phyloP scores from a whole-genome alignment of 2,113 vertebrate species.

The Melanocharis versteri region DNA sequence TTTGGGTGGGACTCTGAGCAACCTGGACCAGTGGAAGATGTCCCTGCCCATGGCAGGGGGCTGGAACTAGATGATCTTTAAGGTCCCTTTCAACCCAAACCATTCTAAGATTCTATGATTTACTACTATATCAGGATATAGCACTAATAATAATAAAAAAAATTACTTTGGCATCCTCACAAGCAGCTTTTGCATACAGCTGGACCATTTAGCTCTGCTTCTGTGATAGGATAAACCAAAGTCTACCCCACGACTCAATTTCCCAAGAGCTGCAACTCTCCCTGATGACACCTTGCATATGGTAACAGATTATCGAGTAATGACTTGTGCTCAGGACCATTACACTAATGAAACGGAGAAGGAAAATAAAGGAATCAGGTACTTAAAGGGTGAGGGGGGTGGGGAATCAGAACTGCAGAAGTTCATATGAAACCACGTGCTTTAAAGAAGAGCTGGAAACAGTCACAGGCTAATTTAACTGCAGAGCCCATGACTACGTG shows the following conservation, averaged over 20 bases:
- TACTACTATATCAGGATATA: not conserved
- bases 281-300: not conserved
- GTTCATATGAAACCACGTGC: not conserved
- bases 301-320: not conserved
- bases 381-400: accelerated
- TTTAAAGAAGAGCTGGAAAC: not conserved
- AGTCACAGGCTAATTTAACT: not conserved
- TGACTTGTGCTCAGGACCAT: not conserved
- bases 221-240: not conserved
- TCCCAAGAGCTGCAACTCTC: not conserved
- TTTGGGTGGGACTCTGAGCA: not conserved
- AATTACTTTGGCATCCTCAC: not conserved
- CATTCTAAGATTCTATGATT: not conserved
- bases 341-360: not conserved
- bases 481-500: not conserved
- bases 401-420: not conserved
- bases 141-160: no score
- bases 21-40: not conserved
- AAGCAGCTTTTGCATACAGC: not conserved
- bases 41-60: not conserved
- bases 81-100: not conserved
- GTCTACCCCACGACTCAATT: not conserved
- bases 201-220: not conserved
- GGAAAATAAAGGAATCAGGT: not conserved
- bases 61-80: not conserved